phyloP scores from a whole-genome alignment of 1,140 invertebrate species.

The Ectropis grisescens region DNA sequence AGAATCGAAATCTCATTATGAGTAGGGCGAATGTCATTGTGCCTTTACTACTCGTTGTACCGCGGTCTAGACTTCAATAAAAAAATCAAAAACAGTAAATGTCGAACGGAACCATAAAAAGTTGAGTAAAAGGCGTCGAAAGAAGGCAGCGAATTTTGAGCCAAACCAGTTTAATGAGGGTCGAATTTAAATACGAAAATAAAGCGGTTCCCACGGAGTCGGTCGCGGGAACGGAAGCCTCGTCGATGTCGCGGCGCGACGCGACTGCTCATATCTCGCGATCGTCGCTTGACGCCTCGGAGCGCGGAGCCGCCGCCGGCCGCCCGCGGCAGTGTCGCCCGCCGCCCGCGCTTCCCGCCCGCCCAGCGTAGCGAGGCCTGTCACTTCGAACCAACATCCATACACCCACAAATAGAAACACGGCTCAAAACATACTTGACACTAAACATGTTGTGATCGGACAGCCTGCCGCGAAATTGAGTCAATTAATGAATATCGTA shows the following conservation, averaged over 20 bases:
- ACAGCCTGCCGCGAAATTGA: conserved; percentile 34
- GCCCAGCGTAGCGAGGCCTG: conserved; percentile 2
- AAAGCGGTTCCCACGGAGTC: conserved; percentile 66
- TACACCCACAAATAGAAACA: conserved; percentile 12
- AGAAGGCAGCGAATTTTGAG: conserved; percentile 68
- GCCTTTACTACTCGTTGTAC: conserved; percentile 31
- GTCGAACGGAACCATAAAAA: conserved; percentile 68
- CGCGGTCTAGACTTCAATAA: conserved; percentile 46
- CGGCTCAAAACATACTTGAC: conserved; percentile 25
- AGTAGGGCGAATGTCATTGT: conserved; percentile 30
- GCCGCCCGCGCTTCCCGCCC: conserved; percentile 7
- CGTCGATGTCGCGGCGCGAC: conserved; percentile 37
- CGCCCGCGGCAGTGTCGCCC: no score
- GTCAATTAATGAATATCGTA: conserved; percentile 36
- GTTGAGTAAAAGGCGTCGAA: conserved; percentile 68
- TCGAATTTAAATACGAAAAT: conserved; percentile 68
- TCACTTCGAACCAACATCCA: neutral
- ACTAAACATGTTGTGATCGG: conserved; percentile 25
- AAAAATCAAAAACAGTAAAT: conserved; percentile 57
- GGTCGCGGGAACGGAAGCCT: conserved; percentile 64
- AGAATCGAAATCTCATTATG: conserved; percentile 32
- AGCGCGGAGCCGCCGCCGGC: conserved; percentile 11
- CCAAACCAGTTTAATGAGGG: conserved; percentile 68
- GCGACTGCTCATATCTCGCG: conserved; percentile 36
- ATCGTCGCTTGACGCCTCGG: conserved; percentile 30